A percentile compares a stretch with the other conserved stretches of the same genome.
Conservation (phyloP, 2,797 vertebrate species). For the Cyclura pinguis region DNA sequence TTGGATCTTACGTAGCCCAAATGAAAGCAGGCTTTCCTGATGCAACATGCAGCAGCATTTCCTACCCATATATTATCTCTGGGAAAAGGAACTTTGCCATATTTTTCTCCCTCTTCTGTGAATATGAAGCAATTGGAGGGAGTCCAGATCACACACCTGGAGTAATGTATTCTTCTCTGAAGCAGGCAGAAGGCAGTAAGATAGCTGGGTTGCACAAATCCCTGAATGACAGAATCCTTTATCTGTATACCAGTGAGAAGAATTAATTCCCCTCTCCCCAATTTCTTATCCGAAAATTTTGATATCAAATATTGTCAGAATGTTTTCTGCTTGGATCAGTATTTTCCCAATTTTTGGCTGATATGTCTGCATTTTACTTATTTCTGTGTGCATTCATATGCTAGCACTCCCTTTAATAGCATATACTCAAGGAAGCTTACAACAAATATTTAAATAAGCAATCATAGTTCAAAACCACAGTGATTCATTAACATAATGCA, state of each 20-base stretch:
- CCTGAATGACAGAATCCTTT: neutral
- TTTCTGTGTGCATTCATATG: neutral
- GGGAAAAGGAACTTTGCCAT: neutral
- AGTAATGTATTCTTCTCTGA: neutral
- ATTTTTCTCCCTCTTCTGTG: neutral
- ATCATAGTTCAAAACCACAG: too few species aligned
- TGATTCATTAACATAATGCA: neutral
- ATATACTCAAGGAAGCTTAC: neutral
- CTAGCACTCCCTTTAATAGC: neutral
- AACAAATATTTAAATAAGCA: neutral
- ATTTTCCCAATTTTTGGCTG: neutral
- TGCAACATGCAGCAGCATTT: neutral
- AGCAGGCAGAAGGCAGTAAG: neutral
- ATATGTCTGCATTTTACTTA: neutral
- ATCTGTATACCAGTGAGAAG: neutral
- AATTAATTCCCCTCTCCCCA: neutral
- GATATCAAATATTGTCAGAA: neutral
- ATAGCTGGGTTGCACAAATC: neutral
- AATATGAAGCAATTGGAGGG: neutral
- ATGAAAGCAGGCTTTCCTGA: neutral
- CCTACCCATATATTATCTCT: neutral
- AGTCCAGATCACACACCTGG: neutral
- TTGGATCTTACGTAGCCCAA: neutral
- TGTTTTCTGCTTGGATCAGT: neutral
- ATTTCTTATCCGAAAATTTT: neutral